Evolutionary conservation across 2,113 vertebrate species (phyloP).

Genomic region (Camelus dromedarius): DNA sequence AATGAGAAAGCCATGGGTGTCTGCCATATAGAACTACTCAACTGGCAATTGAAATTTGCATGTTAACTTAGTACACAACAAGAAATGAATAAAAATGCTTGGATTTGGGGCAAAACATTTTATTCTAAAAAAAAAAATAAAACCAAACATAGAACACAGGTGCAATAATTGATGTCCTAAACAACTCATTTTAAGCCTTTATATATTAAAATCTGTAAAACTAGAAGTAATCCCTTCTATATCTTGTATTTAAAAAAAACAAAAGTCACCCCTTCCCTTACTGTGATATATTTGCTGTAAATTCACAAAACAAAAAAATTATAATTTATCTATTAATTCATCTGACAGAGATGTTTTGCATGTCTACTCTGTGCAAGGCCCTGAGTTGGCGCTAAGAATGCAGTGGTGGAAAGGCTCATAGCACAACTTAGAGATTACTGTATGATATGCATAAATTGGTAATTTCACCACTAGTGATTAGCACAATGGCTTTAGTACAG

Average conservation of each 20-base stretch:
- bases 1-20: conserved; percentile 80
- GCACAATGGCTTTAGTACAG: neutral
- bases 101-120: conserved; percentile 52
- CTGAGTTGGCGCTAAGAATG: neutral
- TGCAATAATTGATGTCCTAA: neutral
- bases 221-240: neutral
- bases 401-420: neutral
- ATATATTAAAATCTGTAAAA: conserved; percentile 45
- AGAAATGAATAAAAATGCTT: conserved; percentile 70
- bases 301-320: neutral
- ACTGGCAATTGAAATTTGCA: conserved; percentile 72
- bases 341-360: neutral
- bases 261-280: neutral
- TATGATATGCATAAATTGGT: neutral
- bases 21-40: conserved; percentile 72
- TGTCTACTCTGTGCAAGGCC: neutral
- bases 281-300: neutral
- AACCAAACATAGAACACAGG: conserved; percentile 29
- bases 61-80: conserved; percentile 68
- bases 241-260: neutral
- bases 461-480: neutral
- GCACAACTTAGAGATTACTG: neutral
- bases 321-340: neutral
- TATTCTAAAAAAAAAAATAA: conserved; percentile 11
- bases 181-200: conserved; percentile 12